Evolutionary conservation across 2,113 vertebrate genomes (phyloP), one percentile per base, ranked within the genome.

Genomic region (Laticauda laticaudata): DNA sequence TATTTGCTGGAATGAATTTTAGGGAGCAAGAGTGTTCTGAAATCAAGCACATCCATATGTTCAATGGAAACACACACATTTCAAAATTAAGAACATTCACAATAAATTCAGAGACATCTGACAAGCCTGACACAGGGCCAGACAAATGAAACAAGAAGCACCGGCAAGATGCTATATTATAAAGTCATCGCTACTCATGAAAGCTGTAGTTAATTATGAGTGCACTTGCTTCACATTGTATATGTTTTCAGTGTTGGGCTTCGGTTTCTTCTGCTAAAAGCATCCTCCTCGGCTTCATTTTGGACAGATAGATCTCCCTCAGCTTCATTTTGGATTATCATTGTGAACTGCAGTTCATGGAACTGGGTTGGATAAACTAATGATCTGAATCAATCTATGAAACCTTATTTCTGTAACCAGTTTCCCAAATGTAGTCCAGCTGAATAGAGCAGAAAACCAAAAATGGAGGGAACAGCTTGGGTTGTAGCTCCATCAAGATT

Each of bases 41-140:
- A 93, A 90, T 87, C 86, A 90, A 90, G 9, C 57, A 90, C 45
- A 64, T 93, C 55, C 75, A 64, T 90, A 93, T 93, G 75, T 93
- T 90, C 89, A 26, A 4, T 54, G 75, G 89, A 64, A 93, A 87
- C 90, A 88, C 75, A 39, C 88, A 43, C 45, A 21, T 87, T 53
- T 45, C 53, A 59, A 29, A 54, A 90, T 93, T 48, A 53, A 59
- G 88, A 90, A 90, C 29, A 90, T 93, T 90, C 54, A 29, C 43
- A 93, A 93, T 93, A 24, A 61, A 29, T 61, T 93, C 86, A 86
- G 34, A n/a, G 88, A 53, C 89, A 90, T 90, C 92, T 93, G 56
- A 81, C 88, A 59, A 90, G 88, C 29, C 75, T 93, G 92, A 61
- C n/a, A 54, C 45, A 61, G 43, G 92, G 56, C 92, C 89, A 86